phyloP scores from a whole-genome alignment of 2,797 vertebrate genomes.

The Cygnus olor region DNA sequence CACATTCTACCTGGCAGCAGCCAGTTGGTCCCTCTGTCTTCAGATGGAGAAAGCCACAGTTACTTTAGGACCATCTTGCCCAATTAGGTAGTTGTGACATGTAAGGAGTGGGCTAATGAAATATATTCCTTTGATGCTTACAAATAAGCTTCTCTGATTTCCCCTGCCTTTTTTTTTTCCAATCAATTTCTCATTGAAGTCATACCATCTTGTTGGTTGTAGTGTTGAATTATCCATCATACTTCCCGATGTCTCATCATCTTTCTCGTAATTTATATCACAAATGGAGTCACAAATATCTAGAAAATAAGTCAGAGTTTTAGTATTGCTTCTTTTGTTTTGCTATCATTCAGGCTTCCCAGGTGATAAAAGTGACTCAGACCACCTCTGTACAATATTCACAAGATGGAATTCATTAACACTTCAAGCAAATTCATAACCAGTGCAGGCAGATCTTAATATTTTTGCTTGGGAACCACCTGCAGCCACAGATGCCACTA shows the following conservation, averaged over 20 bases:
- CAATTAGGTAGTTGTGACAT: background rate
- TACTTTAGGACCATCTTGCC: background rate
- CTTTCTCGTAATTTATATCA: background rate
- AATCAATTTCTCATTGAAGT: background rate
- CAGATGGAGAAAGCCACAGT: background rate
- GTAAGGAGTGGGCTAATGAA: background rate
- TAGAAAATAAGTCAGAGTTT: slow-evolving; percentile 30
- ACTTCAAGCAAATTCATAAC: background rate
- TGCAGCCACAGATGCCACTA: background rate
- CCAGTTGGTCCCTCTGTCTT: background rate
- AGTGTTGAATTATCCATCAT: background rate
- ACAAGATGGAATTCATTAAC: background rate
- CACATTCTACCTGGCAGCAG: background rate
- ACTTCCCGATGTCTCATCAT: background rate
- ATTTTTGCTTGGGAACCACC: background rate
- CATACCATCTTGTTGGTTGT: slow-evolving; percentile 26
- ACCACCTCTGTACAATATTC: background rate
- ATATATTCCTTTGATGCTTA: background rate
- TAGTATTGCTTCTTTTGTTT: background rate
- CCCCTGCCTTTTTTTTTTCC: background rate
- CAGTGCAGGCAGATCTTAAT: background rate
- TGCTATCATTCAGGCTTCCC: background rate
- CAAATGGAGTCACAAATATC: background rate
- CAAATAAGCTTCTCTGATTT: background rate
- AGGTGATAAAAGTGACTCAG: background rate